Base-by-base conservation (phyloP, 2,888 invertebrate genomes). In the Lamellibrachia columna region DNA sequence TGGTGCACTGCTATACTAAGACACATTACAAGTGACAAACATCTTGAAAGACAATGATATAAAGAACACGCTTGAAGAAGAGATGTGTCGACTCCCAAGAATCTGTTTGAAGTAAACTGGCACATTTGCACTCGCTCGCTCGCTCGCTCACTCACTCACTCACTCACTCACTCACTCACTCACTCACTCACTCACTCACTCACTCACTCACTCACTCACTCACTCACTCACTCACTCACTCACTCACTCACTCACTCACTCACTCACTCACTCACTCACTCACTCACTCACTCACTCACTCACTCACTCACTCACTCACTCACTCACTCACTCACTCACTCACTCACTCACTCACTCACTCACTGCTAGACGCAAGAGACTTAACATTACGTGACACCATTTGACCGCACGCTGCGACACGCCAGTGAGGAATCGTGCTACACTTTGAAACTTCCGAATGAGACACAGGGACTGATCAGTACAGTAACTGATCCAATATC, bases 401-500 rank as follows among this genome's bases (percentile, higher is more conserved):
- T 75, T 15, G 75, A 75, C 75, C 75, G 75, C 6, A 15, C 22
- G 4, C 75, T 6, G 75, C 75, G 75, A 75, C 75, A 75, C 75
- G 75, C 22, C 75, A 75, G 22, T 15, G 58, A 8, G n/a, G n/a
- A 40, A 40, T 40, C 40, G 40, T 40, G 40, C 40, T 40, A 15
- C 15, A 75, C 75, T 15, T 6, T n/a, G 3, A 15, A 75, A 75
- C 75, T 6, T 6, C 15, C 75, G 75, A 75, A n/a, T 15, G 75
- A 75, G 15, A 15, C 75, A 22, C 75, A 22, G 22, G 15, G 75
- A 75, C 75, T 75, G 75, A 75, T 75, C 75, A 75, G 15, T 15
- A 75, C 75, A 75, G 75, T 75, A 75, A 75, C 75, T 75, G 75
- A 75, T 75, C 75, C 75, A 75, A 75, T 75, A 75, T 75, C 75